Conservation (phyloP, 2,888 invertebrate species). For the Osmoderma eremita region DNA sequence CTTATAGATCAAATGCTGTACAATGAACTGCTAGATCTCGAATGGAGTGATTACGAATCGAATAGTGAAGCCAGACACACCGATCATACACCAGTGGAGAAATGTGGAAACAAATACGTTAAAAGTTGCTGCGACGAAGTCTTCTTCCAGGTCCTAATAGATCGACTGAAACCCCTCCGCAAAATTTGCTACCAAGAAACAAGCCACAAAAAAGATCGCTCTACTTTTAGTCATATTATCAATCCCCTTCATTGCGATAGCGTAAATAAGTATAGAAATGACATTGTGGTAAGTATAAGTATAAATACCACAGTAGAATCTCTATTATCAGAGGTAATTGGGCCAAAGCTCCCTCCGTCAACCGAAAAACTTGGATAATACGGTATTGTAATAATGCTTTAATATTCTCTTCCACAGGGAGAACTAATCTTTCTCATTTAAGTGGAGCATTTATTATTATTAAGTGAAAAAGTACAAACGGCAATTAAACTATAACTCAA, state of each 20-base stretch:
- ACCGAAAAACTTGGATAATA: no score
- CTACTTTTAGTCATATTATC: background rate
- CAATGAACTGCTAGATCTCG: slow-evolving; percentile 6
- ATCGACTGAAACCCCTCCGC: background rate
- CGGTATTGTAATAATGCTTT: no score
- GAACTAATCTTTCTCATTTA: no score
- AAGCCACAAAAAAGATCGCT: background rate
- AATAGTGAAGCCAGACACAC: background rate
- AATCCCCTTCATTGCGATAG: background rate
- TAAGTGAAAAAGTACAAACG: no score
- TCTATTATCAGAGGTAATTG: no score
- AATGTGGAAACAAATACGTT: background rate
- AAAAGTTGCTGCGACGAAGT: slow-evolving; percentile 19
- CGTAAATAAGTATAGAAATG: background rate
- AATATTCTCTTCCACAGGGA: no score
- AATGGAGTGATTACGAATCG: slow-evolving; percentile 27
- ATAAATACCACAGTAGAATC: no score
- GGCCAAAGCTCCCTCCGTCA: no score
- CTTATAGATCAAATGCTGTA: slow-evolving; percentile 14
- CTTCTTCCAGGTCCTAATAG: slow-evolving; percentile 3
- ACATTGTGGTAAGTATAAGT: slow-evolving; percentile 9
- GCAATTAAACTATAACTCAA: no score
- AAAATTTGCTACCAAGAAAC: slow-evolving; percentile 8
- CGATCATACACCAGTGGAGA: background rate
- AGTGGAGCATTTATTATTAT: no score